These are phyloP conservation scores for Amiota communis DNA, from an alignment of 2,888 invertebrate genomes.

Conservation along the genomic window DNA sequence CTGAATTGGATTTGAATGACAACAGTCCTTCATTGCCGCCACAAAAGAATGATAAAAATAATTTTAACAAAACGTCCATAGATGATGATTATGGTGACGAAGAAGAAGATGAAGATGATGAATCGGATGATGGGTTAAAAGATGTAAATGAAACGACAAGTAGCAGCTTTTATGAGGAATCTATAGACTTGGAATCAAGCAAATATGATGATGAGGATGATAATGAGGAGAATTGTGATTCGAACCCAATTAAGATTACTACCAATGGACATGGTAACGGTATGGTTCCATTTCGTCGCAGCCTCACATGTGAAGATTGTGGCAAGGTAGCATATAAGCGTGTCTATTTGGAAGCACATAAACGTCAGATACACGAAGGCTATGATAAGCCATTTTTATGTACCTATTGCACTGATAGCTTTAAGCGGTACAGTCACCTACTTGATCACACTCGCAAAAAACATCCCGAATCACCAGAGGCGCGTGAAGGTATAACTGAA, in stretches of 20 bases:
- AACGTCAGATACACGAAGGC: slow-evolving; percentile 65
- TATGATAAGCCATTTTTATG: slow-evolving; percentile 66
- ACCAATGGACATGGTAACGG: background rate
- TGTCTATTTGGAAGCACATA: slow-evolving; percentile 66
- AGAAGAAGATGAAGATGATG: background rate
- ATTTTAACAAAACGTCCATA: background rate
- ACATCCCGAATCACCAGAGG: slow-evolving; percentile 44
- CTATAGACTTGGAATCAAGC: no score
- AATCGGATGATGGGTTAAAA: background rate
- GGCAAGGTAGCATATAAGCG: slow-evolving; percentile 66
- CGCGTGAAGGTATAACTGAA: slow-evolving; percentile 36
- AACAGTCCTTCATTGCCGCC: background rate
- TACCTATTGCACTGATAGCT: slow-evolving; percentile 58
- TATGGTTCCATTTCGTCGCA: slow-evolving; percentile 34
- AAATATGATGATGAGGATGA: background rate
- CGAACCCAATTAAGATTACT: slow-evolving; percentile 37
- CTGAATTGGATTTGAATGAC: slow-evolving; percentile 29
- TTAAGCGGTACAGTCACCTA: slow-evolving; percentile 62
- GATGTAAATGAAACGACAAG: background rate
- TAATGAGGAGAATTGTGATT: slow-evolving; percentile 21
- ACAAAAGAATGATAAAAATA: slow-evolving; percentile 10
- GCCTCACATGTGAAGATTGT: slow-evolving; percentile 54
- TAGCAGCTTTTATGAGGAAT: no score
- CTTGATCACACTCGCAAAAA: slow-evolving; percentile 57
- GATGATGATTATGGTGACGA: no score